phyloP scores from a whole-genome alignment of 2,888 invertebrate species.

The Lycaena phlaeas region DNA sequence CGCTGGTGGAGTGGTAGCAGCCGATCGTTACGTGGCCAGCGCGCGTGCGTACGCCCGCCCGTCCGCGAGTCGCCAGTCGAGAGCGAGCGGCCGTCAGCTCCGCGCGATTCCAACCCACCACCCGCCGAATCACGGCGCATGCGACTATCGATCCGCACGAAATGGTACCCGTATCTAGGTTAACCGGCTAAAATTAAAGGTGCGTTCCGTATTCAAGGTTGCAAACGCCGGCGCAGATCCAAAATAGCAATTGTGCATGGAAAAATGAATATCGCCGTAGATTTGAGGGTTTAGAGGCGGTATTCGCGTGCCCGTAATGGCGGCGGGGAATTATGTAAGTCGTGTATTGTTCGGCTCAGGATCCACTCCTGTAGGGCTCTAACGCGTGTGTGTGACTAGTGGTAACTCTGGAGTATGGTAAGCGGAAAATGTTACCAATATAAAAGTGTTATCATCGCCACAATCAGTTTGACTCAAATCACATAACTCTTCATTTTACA shows the following conservation, averaged over 20 bases:
- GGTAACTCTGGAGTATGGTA: slow-evolving; percentile 44
- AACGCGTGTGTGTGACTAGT: slow-evolving; percentile 26
- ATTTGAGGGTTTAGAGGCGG: slow-evolving; percentile 44
- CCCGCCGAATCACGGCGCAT: slow-evolving; percentile 52
- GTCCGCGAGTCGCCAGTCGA: slow-evolving; percentile 32
- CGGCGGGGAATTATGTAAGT: slow-evolving; percentile 64
- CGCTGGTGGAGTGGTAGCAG: slow-evolving; percentile 21
- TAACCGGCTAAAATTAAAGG: slow-evolving; percentile 72
- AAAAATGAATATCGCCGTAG: slow-evolving; percentile 46
- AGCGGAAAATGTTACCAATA: slow-evolving; percentile 28
- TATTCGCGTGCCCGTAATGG: slow-evolving; percentile 50
- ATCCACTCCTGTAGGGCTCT: slow-evolving; percentile 29
- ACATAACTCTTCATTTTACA: background rate
- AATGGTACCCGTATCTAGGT: slow-evolving; percentile 67
- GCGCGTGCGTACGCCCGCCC: slow-evolving; percentile 28
- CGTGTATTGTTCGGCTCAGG: slow-evolving; percentile 49
- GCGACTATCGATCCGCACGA: slow-evolving; percentile 60
- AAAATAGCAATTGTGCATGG: slow-evolving; percentile 59
- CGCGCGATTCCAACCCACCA: slow-evolving; percentile 36
- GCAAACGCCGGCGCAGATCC: slow-evolving; percentile 62
- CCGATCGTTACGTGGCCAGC: slow-evolving; percentile 26
- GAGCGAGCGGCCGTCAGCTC: slow-evolving; percentile 37
- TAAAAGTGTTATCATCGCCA: slow-evolving; percentile 1
- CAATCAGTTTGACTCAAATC: background rate
- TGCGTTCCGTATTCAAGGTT: slow-evolving; percentile 69